Evolutionary conservation across 2,113 vertebrate species (phyloP).

Genomic region (Dendropsophus ebraccatus): DNA sequence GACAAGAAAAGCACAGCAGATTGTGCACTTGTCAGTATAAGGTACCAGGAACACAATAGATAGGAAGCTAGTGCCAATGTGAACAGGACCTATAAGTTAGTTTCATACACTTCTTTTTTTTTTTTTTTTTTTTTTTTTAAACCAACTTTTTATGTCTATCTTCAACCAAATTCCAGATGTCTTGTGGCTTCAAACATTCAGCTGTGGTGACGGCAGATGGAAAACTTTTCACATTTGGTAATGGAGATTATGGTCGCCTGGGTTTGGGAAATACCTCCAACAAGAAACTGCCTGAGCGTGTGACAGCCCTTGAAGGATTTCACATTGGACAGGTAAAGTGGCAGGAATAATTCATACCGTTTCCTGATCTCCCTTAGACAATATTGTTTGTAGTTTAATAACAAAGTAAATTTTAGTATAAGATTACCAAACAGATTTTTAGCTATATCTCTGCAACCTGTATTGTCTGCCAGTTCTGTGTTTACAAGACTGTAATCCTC

Average conservation of each 20-base stretch:
- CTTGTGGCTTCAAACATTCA: constrained; percentile 85
- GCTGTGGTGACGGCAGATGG: constrained; percentile 84
- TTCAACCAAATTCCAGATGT: constrained; percentile 72
- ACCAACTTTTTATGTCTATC: not conserved
- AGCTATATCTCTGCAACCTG: not conserved
- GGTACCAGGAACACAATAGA: too few relatives aligned
- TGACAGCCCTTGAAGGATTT: constrained; percentile 81
- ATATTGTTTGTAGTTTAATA: not conserved
- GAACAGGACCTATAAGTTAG: too few relatives aligned
- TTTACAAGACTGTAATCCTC: not conserved
- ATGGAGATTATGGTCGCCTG: constrained; percentile 82
- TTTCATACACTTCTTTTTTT: too few relatives aligned
- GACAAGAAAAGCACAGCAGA: too few relatives aligned
- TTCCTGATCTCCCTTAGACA: not conserved
- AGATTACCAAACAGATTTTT: not conserved
- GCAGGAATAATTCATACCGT: not conserved
- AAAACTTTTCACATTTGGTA: constrained; percentile 83
- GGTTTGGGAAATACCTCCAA: constrained; percentile 85
- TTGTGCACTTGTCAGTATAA: too few relatives aligned
- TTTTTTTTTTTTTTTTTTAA: too few relatives aligned
- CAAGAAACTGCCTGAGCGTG: constrained; percentile 84
- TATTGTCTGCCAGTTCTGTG: not conserved
- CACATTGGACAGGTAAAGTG: constrained; percentile 81
- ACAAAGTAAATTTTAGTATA: not conserved
- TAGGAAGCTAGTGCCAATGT: too few relatives aligned